These are phyloP conservation scores for Xylophagus ater DNA, from an alignment of 2,888 invertebrate genomes.

Conservation along the genomic window DNA sequence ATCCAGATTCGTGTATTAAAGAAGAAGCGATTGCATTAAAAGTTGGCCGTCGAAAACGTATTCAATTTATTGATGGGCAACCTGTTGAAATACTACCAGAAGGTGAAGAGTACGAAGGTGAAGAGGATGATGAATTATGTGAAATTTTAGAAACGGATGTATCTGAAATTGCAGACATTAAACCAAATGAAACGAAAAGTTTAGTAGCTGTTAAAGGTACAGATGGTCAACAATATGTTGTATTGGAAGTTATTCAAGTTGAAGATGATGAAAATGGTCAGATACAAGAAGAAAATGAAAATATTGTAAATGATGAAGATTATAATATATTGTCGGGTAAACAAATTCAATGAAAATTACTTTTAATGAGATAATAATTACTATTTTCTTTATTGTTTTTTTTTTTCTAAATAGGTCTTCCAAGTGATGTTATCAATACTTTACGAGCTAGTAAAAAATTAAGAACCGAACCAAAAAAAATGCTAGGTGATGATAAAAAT, in stretches of 20 bases:
- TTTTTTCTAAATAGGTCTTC: slow-evolving; percentile 30
- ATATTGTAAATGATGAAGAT: slow-evolving; percentile 21
- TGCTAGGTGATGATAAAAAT: slow-evolving; percentile 42
- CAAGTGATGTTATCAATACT: slow-evolving; percentile 39
- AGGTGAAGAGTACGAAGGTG: slow-evolving; percentile 33
- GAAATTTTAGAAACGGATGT: slow-evolving; percentile 33
- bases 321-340: slow-evolving; percentile 35
- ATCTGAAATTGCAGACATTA: slow-evolving; percentile 12
- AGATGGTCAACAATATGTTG: slow-evolving; percentile 76
- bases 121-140: slow-evolving; percentile 27
- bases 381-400: slow-evolving; percentile 1
- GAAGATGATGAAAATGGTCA: slow-evolving; percentile 50
- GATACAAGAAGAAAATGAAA: slow-evolving; percentile 3
- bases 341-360: slow-evolving; percentile 1
- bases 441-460: slow-evolving; percentile 33
- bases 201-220: slow-evolving; percentile 56
- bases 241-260: slow-evolving; percentile 77
- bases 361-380: background rate
- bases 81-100: slow-evolving; percentile 28
- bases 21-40: slow-evolving; percentile 66
- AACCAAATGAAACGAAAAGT: slow-evolving; percentile 32
- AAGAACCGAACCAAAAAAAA: slow-evolving; percentile 4
- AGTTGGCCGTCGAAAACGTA: slow-evolving; percentile 64
- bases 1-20: slow-evolving; percentile 67
- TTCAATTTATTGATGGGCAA: slow-evolving; percentile 52